Percentiles rank a stretch among this genome's conserved stretches.
Evolutionary conservation across 2,797 vertebrate species (phyloP).

Genomic region (Oreortyx pictus): DNA sequence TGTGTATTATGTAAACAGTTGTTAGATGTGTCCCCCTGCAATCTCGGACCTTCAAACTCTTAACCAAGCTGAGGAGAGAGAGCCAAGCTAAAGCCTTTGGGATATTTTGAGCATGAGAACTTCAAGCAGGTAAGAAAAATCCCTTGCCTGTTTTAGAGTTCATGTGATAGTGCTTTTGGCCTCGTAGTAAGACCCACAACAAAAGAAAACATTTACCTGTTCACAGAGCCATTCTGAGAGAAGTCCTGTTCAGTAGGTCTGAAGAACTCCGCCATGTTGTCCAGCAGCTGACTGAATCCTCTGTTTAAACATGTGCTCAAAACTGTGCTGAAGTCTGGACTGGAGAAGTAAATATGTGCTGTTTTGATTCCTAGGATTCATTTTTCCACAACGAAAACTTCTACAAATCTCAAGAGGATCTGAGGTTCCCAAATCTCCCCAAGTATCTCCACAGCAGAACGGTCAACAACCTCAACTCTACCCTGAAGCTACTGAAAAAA

Average conservation of each 20-base stretch:
- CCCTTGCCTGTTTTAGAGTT: background rate
- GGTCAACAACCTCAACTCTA: background rate
- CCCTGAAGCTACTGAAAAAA: background rate
- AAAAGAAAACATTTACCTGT: constrained; percentile 80
- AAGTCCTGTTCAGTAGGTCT: constrained; percentile 85
- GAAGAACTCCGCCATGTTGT: constrained; percentile 97
- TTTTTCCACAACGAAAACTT: background rate
- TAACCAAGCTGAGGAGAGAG: background rate
- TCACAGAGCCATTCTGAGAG: constrained; percentile 74
- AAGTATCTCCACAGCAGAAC: background rate
- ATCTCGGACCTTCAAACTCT: background rate
- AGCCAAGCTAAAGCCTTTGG: background rate
- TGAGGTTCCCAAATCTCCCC: background rate
- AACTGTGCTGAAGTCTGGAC: constrained; percentile 91
- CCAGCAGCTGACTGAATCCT: constrained; percentile 92
- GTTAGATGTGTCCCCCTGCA: background rate
- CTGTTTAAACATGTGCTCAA: constrained; percentile 89
- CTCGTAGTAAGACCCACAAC: background rate
- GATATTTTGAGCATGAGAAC: background rate
- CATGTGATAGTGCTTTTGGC: background rate
- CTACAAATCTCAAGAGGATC: background rate
- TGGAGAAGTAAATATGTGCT: constrained; percentile 64
- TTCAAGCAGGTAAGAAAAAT: background rate
- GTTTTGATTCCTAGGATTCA: background rate
- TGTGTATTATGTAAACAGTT: background rate